phyloP scores from a whole-genome alignment of 2,113 vertebrate genomes.

The Cranoglanis bouderius region DNA sequence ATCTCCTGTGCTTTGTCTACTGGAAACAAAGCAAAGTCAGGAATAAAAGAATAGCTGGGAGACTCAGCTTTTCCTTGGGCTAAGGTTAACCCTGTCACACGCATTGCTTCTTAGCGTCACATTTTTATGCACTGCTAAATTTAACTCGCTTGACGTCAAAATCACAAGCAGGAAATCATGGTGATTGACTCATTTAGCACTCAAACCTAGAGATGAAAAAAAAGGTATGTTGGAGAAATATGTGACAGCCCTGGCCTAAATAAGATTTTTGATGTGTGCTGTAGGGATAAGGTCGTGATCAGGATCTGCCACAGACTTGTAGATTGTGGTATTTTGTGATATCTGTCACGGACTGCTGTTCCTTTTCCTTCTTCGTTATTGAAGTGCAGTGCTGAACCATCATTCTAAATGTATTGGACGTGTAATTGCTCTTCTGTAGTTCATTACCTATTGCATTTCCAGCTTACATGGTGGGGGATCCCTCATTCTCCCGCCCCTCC shows the following conservation, averaged over 20 bases:
- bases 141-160: conserved; percentile 1
- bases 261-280: neutral
- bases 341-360: neutral
- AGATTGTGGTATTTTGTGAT: neutral
- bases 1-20: conserved; percentile 71
- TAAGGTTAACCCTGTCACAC: conserved; percentile 27
- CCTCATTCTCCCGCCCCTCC: neutral
- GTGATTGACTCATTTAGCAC: conserved; percentile 13
- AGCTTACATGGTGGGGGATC: neutral
- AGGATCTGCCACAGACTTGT: neutral
- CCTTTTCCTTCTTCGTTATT: neutral
- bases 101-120: conserved; percentile 1
- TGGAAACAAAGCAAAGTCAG: conserved; percentile 59
- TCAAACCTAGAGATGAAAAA: neutral
- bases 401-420: neutral
- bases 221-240: neutral
- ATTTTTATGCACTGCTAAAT: conserved; percentile 30
- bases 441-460: neutral
- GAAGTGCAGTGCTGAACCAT: neutral
- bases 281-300: neutral
- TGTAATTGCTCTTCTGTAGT: neutral
- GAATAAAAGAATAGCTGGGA: conserved; percentile 59
- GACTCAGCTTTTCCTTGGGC: conserved; percentile 14
- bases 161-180: neutral
- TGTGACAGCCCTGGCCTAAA: neutral